Conservation (phyloP, 2,888 invertebrate species). For the Ophion slaviceki region DNA sequence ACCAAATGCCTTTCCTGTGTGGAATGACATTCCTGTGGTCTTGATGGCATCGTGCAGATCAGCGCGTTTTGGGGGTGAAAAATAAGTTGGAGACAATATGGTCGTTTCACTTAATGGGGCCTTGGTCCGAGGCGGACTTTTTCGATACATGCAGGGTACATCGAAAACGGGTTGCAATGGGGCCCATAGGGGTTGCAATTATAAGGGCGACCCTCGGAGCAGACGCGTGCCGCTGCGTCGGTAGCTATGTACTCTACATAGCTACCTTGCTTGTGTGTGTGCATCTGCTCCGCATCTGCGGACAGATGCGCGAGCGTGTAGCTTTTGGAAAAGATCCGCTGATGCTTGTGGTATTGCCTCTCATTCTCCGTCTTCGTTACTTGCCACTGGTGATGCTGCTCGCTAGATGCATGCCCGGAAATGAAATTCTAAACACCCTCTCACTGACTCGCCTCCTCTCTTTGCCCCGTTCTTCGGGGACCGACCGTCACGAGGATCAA, state of each 20-base stretch:
- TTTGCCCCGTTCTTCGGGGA: constrained; percentile 37
- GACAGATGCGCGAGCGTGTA: constrained; percentile 76
- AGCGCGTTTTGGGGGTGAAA: not conserved
- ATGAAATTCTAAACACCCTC: constrained; percentile 81
- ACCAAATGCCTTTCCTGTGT: constrained; percentile 30
- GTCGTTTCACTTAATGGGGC: not conserved
- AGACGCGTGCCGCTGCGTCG: constrained; percentile 60
- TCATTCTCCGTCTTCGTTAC: constrained; percentile 40
- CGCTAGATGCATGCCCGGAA: constrained; percentile 76
- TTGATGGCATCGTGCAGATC: not conserved
- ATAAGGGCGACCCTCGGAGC: constrained; percentile 61
- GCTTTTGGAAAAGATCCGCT: constrained; percentile 64
- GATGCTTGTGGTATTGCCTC: constrained; percentile 44
- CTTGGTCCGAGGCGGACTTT: not conserved
- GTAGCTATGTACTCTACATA: constrained; percentile 57
- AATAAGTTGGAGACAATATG: not conserved
- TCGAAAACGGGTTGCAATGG: not conserved
- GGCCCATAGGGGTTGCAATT: constrained; percentile 75
- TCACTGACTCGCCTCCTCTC: constrained; percentile 69
- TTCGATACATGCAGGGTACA: not conserved
- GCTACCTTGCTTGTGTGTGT: constrained; percentile 59
- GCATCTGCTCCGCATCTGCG: constrained; percentile 81
- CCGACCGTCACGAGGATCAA: constrained; percentile 50
- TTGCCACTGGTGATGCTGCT: constrained; percentile 39
- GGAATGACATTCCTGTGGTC: not conserved